Conservation (phyloP, 2,888 invertebrate genomes). For the Masnerella sp. region DNA sequence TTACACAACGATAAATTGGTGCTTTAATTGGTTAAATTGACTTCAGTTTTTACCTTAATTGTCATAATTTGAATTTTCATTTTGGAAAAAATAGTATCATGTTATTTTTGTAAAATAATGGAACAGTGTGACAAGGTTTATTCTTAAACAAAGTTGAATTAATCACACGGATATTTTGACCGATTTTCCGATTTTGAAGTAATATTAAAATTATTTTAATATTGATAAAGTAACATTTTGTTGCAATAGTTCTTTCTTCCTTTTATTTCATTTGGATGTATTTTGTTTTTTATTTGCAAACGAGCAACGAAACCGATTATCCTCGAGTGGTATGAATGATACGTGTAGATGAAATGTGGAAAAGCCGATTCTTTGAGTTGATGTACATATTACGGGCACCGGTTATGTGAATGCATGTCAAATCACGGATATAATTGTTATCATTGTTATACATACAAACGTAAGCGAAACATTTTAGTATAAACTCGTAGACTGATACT, state of each 20-base stretch:
- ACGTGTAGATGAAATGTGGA: constrained; percentile 61
- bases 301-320: constrained; percentile 27
- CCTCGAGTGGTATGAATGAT: constrained; percentile 64
- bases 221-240: not conserved
- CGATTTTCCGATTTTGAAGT: no score
- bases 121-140: no score
- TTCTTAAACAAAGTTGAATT: no score
- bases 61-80: no score
- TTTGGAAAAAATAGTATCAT: no score
- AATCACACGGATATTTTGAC: no score
- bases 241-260: not conserved
- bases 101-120: no score
- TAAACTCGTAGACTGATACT: constrained; percentile 77
- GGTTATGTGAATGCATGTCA: constrained; percentile 66
- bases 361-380: constrained; percentile 63
- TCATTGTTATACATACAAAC: constrained; percentile 63
- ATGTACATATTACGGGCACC: constrained; percentile 68
- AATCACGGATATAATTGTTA: constrained; percentile 64
- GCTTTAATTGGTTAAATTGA: no score
- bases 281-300: constrained; percentile 2
- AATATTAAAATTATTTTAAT: not conserved
- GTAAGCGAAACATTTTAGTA: constrained; percentile 70
- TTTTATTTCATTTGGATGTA: not conserved
- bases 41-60: no score
- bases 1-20: no score